phyloP scores from a whole-genome alignment of 2,888 invertebrate species.

The Scaptomyza flava region DNA sequence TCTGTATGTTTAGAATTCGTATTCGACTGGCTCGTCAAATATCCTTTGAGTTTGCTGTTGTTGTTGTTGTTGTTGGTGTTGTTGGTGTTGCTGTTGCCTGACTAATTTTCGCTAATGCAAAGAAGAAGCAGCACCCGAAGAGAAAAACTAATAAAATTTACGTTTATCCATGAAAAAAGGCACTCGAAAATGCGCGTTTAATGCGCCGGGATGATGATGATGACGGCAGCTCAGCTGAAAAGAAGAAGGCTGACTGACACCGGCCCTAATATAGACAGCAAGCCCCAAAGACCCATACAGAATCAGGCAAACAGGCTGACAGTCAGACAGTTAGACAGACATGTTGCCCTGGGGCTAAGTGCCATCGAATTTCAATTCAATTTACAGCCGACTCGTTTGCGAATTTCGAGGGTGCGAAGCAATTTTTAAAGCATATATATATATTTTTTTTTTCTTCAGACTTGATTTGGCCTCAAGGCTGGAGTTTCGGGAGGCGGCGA shows the following conservation, averaged over 20 bases:
- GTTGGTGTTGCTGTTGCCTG: constrained; percentile 43
- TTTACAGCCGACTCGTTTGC: constrained; percentile 62
- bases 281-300: constrained; percentile 47
- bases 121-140: constrained; percentile 43
- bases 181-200: constrained; percentile 79
- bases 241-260: constrained; percentile 43
- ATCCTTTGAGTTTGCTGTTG: constrained; percentile 56
- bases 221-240: constrained; percentile 52
- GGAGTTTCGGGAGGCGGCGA: constrained; percentile 8
- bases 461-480: constrained; percentile 51
- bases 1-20: constrained; percentile 25
- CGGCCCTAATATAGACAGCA: constrained; percentile 74
- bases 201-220: constrained; percentile 63
- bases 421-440: constrained; percentile 70
- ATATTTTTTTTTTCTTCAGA: constrained; percentile 30
- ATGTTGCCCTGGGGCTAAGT: constrained; percentile 59
- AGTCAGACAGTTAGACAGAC: constrained; percentile 31
- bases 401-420: constrained; percentile 66
- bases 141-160: constrained; percentile 78
- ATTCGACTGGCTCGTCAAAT: constrained; percentile 55
- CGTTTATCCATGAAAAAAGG: constrained; percentile 76
- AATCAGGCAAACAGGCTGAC: constrained; percentile 21
- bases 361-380: constrained; percentile 80
- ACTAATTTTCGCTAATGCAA: constrained; percentile 80
- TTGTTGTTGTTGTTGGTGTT: constrained; percentile 17